Evolutionary conservation across 2,888 invertebrate species (phyloP).

Genomic region (Callosobruchus maculatus): DNA sequence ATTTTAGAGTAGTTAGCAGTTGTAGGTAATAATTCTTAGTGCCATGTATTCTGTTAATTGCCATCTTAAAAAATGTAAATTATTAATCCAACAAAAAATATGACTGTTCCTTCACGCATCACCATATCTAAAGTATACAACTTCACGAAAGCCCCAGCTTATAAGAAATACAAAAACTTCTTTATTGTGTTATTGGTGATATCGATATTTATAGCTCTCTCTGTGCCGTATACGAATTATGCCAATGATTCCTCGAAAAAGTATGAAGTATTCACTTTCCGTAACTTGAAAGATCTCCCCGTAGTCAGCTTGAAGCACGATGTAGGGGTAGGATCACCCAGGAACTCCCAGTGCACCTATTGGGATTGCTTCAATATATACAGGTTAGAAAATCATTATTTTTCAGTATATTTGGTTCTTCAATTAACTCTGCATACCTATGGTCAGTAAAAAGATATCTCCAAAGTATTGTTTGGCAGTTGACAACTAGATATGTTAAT

Average conservation of each 20-base stretch:
- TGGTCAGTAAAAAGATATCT: no score
- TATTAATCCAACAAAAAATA: conserved; percentile 18
- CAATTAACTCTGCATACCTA: no score
- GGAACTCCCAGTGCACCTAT: conserved; percentile 69
- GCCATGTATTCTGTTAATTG: conserved; percentile 31
- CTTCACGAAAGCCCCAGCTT: conserved; percentile 23
- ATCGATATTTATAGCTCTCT: conserved; percentile 53
- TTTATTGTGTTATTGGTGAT: conserved; percentile 60
- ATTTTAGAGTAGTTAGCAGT: not conserved
- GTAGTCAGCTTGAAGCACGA: conserved; percentile 46
- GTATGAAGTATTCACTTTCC: conserved; percentile 53
- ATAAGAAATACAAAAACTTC: conserved; percentile 52
- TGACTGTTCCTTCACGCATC: conserved; percentile 32
- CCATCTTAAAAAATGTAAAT: conserved; percentile 16
- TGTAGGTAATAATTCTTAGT: conserved; percentile 18
- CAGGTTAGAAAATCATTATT: not conserved
- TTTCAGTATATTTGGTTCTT: not conserved
- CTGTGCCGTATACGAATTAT: conserved; percentile 41
- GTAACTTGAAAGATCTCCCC: conserved; percentile 49
- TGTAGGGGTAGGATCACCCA: conserved; percentile 49
- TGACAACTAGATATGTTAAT: no score
- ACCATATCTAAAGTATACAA: conserved; percentile 31
- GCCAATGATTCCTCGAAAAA: conserved; percentile 51
- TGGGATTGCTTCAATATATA: conserved; percentile 85
- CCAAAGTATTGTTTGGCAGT: no score